These are phyloP conservation scores for Cerceris ruficornis DNA, from an alignment of 2,888 invertebrate species.

Conservation along the genomic window DNA sequence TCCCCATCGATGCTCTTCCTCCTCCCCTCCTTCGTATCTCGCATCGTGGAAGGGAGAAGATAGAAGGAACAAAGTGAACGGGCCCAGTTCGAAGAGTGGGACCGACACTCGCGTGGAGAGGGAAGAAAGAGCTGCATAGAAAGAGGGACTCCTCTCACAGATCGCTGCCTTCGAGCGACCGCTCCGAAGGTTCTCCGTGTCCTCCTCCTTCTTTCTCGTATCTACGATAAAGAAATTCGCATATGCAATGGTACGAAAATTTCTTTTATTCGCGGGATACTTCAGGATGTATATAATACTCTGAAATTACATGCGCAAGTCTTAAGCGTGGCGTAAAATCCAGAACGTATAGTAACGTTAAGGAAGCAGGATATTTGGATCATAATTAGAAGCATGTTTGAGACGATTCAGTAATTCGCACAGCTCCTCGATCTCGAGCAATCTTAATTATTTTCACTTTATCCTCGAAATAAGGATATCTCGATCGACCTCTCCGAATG, in stretches of 20 bases:
- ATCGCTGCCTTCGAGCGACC: constrained; percentile 18
- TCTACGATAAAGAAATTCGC: constrained; percentile 3
- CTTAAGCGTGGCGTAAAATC: no score
- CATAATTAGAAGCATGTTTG: no score
- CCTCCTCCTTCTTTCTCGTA: constrained; percentile 30
- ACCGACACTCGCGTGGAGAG: constrained; percentile 17
- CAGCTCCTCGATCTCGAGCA: no score
- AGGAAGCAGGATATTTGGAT: no score
- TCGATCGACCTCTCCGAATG: no score
- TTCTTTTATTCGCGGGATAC: background rate
- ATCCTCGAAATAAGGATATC: no score
- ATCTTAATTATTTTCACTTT: no score
- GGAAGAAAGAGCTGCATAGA: constrained; percentile 43
- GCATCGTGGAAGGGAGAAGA: constrained; percentile 2
- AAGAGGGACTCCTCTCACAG: constrained; percentile 30
- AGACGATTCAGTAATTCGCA: no score
- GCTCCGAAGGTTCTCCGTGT: constrained; percentile 4
- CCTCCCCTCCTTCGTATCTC: constrained; percentile 17
- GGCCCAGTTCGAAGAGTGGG: constrained; percentile 5
- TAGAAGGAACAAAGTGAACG: constrained; percentile 26
- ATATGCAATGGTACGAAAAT: background rate
- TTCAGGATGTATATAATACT: no score
- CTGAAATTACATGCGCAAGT: no score
- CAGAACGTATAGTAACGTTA: no score
- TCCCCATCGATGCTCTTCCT: constrained; percentile 60